phyloP scores from a whole-genome alignment of 2,888 invertebrate genomes.

The Gastrophysa polygoni region DNA sequence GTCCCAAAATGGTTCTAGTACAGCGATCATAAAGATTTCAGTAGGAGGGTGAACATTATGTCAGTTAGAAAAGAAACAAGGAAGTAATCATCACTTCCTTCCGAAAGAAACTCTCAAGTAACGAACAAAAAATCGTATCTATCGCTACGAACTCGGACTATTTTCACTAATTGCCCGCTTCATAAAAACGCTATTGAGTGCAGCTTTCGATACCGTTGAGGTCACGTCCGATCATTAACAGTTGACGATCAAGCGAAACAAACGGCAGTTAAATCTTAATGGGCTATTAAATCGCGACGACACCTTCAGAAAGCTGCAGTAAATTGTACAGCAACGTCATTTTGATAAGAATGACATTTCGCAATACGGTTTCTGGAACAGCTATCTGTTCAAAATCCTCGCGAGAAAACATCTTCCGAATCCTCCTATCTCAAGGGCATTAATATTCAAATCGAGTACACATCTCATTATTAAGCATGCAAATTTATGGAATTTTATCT shows the following conservation, averaged over 20 bases:
- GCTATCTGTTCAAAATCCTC: not conserved
- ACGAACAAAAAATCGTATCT: too few species aligned
- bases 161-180: too few species aligned
- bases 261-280: not conserved
- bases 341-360: not conserved
- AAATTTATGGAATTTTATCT: slow-evolving; percentile 2
- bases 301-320: not conserved
- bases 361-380: not conserved
- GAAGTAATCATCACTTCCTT: too few species aligned
- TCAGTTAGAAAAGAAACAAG: too few species aligned
- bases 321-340: not conserved
- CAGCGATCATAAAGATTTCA: too few species aligned
- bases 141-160: too few species aligned
- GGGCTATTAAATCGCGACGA: not conserved
- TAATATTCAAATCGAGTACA: slow-evolving; percentile 1
- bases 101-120: too few species aligned
- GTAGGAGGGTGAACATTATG: too few species aligned
- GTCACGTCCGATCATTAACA: slow-evolving; percentile 1
- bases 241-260: not conserved
- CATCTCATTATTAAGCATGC: slow-evolving; percentile 5
- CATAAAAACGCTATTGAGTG: not conserved
- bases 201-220: not conserved
- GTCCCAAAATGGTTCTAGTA: too few species aligned
- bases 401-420: not conserved
- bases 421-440: not conserved